Percentiles rank a stretch among this genome's conserved stretches.
phyloP scores from a whole-genome alignment of 64 coral and sea anemone genomes.

The Porites australiensis region DNA sequence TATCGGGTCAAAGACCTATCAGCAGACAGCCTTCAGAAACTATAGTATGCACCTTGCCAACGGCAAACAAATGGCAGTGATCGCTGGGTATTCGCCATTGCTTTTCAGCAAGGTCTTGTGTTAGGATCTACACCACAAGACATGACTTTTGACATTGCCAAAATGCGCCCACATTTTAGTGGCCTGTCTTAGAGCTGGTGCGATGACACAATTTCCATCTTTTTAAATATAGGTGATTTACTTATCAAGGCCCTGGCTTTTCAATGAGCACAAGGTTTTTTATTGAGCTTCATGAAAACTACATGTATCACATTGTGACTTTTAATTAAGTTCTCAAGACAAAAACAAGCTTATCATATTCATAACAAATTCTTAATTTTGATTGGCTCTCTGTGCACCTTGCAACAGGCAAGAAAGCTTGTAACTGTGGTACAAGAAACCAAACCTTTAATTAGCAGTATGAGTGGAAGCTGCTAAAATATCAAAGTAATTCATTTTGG shows the following conservation, averaged over 20 bases:
- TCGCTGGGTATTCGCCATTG: conserved; percentile 45
- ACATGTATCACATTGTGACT: no score
- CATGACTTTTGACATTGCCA: conserved; percentile 33
- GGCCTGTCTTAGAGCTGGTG: conserved; percentile 11
- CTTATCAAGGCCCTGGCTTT: no score
- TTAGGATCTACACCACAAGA: conserved; percentile 7
- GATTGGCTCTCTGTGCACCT: not conserved
- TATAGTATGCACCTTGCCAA: conserved; percentile 28
- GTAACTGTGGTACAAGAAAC: no score
- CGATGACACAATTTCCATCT: conserved; percentile 32
- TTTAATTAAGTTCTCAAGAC: no score
- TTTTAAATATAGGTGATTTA: no score
- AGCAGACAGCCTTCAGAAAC: not conserved
- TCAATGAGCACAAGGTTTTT: no score
- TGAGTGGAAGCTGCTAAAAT: not conserved
- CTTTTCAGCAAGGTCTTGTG: conserved; percentile 38
- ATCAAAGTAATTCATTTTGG: conserved; percentile 58
- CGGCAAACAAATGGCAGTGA: conserved; percentile 54
- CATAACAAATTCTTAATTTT: conserved; percentile 27
- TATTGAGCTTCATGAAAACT: no score
- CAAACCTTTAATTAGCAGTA: no score
- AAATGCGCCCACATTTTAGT: conserved; percentile 50
- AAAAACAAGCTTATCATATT: no score
- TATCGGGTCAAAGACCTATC: conserved; percentile 17
- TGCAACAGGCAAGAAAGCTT: not conserved